Evolutionary conservation across 2,888 invertebrate species (phyloP), one percentile per base, ranked within the genome.

Genomic region (Leptogaster cylindrica): DNA sequence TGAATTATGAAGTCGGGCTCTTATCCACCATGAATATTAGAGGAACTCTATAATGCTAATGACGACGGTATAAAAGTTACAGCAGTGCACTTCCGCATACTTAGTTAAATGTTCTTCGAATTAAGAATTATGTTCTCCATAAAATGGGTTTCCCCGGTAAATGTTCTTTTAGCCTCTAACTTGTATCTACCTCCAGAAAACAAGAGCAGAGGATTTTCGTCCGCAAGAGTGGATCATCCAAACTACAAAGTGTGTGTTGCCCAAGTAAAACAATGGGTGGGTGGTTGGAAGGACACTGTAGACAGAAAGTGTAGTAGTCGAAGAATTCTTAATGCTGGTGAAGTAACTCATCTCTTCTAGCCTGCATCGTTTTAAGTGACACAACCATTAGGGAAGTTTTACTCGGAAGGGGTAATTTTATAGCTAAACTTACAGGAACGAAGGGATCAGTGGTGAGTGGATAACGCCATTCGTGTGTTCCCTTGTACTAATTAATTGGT

Each of bases 401-500:
- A 41, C 61, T 18, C 28, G 61, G 14, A 41, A 27, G 61, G 44
- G 61, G 61, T 33, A 33, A 33, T 33, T 33, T 20, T n/a, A 18
- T 20, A 25, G 31, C 51, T 16, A 25, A 12, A 5, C 51, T 27
- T 16, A 28, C 25, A 28, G 25, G 28, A 51, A 28, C 18, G 31
- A 8, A 33, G 33, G 7, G n/a, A 20, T 46, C 46, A n/a, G 5
- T 44, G 18, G 41, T 18, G 41, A 28, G 6, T 18, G 3, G 27
- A 12, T 61, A 52, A 2, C n/a, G 41, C 36, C 61, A 12, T 8
- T 16, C 28, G 61, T 20, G 14, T 36, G 25, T 36, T 20, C 39
- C 16, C 20, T 65, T 25, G 12, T 65, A 41, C 27, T 52, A 65
- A 65, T 65, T 65, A 65, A 65, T 65, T 65, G 65, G 52, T 52